Percentiles rank a stretch among this genome's conserved stretches.
Evolutionary conservation across 2,888 invertebrate species (phyloP).

Genomic region (Erebia epiphron): DNA sequence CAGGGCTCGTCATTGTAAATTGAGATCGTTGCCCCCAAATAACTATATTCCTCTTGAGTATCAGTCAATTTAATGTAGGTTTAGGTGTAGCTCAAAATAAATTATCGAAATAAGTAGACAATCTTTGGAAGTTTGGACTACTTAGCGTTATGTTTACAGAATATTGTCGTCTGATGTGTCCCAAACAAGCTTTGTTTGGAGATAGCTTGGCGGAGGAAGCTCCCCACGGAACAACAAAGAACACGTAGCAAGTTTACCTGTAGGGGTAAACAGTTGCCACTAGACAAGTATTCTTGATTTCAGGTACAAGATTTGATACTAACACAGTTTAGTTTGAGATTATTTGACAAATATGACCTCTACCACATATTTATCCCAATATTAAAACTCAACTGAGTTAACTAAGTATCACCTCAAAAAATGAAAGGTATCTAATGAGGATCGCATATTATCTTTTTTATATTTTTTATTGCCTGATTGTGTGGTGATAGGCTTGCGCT

Average conservation of each 20-base stretch:
- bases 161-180: background rate
- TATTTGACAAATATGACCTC: background rate
- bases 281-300: background rate
- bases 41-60: too few species aligned
- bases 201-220: constrained; percentile 29
- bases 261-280: background rate
- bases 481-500: too few species aligned
- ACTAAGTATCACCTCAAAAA: too few species aligned
- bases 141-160: background rate
- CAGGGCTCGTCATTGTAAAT: too few species aligned
- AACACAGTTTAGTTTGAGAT: background rate
- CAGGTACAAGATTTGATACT: background rate
- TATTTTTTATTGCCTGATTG: too few species aligned
- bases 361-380: too few species aligned
- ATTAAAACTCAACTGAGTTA: too few species aligned
- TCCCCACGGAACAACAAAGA: constrained; percentile 25
- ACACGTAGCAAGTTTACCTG: constrained; percentile 25
- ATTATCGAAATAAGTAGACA: background rate
- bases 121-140: background rate
- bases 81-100: too few species aligned
- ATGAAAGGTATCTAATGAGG: too few species aligned
- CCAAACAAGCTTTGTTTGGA: constrained; percentile 18
- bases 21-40: too few species aligned
- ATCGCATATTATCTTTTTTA: too few species aligned
- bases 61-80: too few species aligned